These are phyloP conservation scores for Leuciscus idus DNA, from an alignment of 2,113 vertebrate genomes.

Conservation along the genomic window DNA sequence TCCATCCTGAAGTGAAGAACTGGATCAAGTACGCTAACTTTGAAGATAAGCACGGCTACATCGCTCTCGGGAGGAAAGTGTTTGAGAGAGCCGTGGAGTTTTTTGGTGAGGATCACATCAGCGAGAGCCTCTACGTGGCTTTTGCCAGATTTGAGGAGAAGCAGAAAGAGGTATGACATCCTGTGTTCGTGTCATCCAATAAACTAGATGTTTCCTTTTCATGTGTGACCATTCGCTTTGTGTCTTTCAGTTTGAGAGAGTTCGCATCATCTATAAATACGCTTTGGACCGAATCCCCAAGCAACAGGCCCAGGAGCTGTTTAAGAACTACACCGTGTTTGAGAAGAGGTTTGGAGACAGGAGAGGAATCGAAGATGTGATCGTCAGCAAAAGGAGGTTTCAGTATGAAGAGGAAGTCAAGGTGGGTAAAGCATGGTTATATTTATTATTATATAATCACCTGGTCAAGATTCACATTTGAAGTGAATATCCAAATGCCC, in stretches of 20 bases:
- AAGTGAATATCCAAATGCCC: neutral
- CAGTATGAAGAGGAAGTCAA: conserved; percentile 99
- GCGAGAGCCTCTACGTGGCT: conserved; percentile 92
- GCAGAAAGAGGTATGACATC: conserved; percentile 88
- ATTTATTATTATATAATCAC: neutral
- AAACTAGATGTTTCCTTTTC: neutral
- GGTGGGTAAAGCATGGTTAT: conserved; percentile 67
- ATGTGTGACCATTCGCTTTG: neutral
- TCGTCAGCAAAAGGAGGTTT: conserved; percentile 94
- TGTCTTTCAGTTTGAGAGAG: conserved; percentile 89
- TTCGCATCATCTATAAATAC: conserved; percentile 96
- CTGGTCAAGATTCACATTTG: neutral
- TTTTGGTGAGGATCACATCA: conserved; percentile 91
- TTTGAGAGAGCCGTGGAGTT: conserved; percentile 93
- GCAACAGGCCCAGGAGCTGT: conserved; percentile 94
- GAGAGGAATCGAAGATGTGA: conserved; percentile 96
- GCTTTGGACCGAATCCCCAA: conserved; percentile 94
- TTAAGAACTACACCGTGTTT: conserved; percentile 98
- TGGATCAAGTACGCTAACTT: conserved; percentile 99
- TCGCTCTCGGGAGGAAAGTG: conserved; percentile 88
- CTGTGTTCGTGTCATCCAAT: neutral
- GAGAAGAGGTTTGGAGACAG: conserved; percentile 98
- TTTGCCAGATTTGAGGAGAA: conserved; percentile 96
- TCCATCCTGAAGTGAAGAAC: conserved; percentile 96
- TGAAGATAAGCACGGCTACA: conserved; percentile 93